A percentile compares a stretch with the other conserved stretches of the same genome.
Evolutionary conservation across 1,140 invertebrate species (phyloP).

Genomic region (Caenorhabditis remanei): DNA sequence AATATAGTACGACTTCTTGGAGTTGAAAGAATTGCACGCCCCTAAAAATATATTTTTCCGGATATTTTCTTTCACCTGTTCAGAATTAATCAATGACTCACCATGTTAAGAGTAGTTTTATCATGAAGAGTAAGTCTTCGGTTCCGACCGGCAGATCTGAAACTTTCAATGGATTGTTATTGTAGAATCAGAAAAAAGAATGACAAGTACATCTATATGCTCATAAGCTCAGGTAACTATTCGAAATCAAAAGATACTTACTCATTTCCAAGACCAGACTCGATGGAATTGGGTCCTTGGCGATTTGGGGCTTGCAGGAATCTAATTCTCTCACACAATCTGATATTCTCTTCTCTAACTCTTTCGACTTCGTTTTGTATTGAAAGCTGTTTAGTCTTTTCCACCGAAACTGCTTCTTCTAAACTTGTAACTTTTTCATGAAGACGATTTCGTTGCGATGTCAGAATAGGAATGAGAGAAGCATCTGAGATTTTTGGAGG

Average conservation of each 20-base stretch:
- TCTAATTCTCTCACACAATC: conserved; percentile 56
- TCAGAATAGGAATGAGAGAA: conserved; percentile 46
- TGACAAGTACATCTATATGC: too few relatives aligned
- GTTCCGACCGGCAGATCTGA: conserved; percentile 38
- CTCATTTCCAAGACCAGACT: conserved; percentile 25
- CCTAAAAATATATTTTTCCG: conserved; percentile 21
- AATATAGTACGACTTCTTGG: conserved; percentile 54
- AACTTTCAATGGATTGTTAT: not conserved
- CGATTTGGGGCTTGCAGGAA: conserved; percentile 55
- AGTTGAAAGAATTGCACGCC: conserved; percentile 33
- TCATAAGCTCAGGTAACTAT: too few relatives aligned
- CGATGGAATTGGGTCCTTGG: not conserved
- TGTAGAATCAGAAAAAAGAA: too few relatives aligned
- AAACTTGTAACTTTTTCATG: conserved; percentile 37
- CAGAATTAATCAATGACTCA: not conserved
- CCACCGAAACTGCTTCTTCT: conserved; percentile 45
- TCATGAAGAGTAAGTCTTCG: conserved; percentile 56
- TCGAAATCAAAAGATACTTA: not conserved
- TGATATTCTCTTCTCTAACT: conserved; percentile 58
- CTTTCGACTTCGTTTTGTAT: conserved; percentile 59
- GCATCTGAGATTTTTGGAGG: conserved; percentile 1
- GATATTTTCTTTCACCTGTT: not conserved
- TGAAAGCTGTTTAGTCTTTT: conserved; percentile 34
- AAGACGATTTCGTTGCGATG: conserved; percentile 58
- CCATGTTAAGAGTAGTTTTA: conserved; percentile 60